Conservation (phyloP, 2,888 invertebrate genomes). For the Chorisops tibialis region DNA sequence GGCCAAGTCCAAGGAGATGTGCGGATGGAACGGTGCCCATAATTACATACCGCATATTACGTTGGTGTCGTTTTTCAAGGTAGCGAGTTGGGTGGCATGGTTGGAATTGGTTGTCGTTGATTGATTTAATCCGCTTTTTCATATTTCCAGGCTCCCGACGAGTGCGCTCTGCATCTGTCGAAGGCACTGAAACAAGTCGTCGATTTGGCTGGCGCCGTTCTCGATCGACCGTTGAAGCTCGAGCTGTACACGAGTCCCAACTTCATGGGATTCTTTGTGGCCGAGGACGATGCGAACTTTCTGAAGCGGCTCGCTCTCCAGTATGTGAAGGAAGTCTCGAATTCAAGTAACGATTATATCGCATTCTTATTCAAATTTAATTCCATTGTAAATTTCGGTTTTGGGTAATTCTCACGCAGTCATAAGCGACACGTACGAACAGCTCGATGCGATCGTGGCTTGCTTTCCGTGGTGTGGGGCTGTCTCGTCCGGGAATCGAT, state of each 20-base stretch:
- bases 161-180: constrained; percentile 65
- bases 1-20: constrained; percentile 68
- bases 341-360: constrained; percentile 57
- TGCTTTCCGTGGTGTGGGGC: constrained; percentile 73
- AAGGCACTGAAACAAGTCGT: constrained; percentile 72
- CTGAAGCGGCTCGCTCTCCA: constrained; percentile 74
- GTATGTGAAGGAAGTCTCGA: constrained; percentile 76
- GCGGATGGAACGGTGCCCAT: constrained; percentile 88
- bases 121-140: constrained; percentile 1
- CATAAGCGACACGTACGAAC: constrained; percentile 66
- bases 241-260: constrained; percentile 83
- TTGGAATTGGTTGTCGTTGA: too few species aligned
- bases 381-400: constrained; percentile 1
- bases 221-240: constrained; percentile 65
- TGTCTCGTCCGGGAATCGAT: constrained; percentile 59
- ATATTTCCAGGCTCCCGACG: constrained; percentile 69
- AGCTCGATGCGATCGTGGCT: constrained; percentile 70
- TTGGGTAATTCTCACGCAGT: constrained; percentile 39
- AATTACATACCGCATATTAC: constrained; percentile 89
- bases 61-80: constrained; percentile 84
- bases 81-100: constrained; percentile 48
- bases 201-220: constrained; percentile 64
- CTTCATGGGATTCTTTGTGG: constrained; percentile 88
- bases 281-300: constrained; percentile 76
- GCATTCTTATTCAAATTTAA: constrained; percentile 3